Evolutionary conservation across 1,140 invertebrate species (phyloP).

Genomic region (Stenopsyche tienmushanensis): DNA sequence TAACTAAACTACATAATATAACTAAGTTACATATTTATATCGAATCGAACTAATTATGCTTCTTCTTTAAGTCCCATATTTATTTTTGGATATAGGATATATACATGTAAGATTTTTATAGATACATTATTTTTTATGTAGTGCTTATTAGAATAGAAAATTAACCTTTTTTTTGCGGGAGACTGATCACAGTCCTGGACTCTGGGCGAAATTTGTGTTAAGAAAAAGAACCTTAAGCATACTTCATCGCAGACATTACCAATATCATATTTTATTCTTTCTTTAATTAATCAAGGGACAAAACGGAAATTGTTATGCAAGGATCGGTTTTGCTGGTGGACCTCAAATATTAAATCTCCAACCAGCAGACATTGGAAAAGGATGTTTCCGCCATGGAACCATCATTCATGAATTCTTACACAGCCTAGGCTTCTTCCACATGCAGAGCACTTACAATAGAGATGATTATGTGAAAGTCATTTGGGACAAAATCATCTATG

Average conservation of each 20-base stretch:
- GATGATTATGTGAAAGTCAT: constrained; percentile 67
- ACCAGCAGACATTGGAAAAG: constrained; percentile 50
- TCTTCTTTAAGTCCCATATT: no score
- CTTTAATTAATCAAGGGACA: constrained; percentile 52
- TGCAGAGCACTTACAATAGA: constrained; percentile 69
- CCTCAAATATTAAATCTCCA: constrained; percentile 55
- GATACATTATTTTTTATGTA: no score
- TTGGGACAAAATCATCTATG: constrained; percentile 62
- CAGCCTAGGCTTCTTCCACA: constrained; percentile 69
- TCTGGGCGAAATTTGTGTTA: no score
- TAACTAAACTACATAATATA: no score
- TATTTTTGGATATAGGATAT: no score
- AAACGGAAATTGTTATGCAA: constrained; percentile 56
- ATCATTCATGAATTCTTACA: constrained; percentile 70
- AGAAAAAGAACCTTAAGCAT: no score
- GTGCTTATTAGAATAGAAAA: no score
- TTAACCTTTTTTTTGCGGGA: no score
- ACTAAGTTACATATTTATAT: no score
- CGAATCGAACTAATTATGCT: no score
- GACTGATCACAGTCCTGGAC: no score
- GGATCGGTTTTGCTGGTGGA: constrained; percentile 42
- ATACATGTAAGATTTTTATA: no score
- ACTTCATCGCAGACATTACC: neutral
- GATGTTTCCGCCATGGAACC: constrained; percentile 57
- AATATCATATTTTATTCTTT: neutral